Evolutionary conservation across 2,113 vertebrate species (phyloP).

Genomic region (Bettongia penicillata): DNA sequence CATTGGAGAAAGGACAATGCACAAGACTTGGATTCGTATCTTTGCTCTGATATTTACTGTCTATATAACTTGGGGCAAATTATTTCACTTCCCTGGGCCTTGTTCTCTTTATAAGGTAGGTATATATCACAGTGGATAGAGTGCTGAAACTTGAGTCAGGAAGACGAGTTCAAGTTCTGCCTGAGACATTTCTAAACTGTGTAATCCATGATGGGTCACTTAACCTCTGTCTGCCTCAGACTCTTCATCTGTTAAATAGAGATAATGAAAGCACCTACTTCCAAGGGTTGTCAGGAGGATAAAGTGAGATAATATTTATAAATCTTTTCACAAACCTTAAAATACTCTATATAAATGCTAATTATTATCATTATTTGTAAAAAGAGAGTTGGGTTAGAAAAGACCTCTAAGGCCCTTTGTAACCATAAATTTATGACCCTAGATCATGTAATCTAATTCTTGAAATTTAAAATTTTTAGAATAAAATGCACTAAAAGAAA

Average conservation of each 20-base stretch:
- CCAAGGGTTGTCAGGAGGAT: neutral
- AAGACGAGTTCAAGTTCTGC: neutral
- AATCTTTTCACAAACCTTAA: neutral
- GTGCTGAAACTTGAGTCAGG: neutral
- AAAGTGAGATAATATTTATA: neutral
- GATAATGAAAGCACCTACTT: neutral
- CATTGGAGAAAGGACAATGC: neutral
- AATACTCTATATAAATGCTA: neutral
- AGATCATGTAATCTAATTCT: neutral
- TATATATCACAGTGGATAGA: neutral
- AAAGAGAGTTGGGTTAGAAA: neutral
- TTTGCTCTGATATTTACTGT: neutral
- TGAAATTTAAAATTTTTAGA: neutral
- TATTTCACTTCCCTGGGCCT: neutral
- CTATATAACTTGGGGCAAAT: neutral
- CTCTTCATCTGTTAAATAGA: neutral
- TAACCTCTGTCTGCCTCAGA: neutral
- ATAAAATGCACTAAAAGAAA: neutral
- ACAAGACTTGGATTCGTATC: neutral
- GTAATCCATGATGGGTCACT: neutral
- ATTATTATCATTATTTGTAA: neutral
- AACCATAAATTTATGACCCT: neutral
- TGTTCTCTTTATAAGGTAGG: neutral
- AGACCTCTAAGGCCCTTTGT: neutral
- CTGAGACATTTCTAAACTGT: neutral